These are phyloP conservation scores for Serinus canaria DNA, from an alignment of 2,113 vertebrate genomes.

Conservation along the genomic window DNA sequence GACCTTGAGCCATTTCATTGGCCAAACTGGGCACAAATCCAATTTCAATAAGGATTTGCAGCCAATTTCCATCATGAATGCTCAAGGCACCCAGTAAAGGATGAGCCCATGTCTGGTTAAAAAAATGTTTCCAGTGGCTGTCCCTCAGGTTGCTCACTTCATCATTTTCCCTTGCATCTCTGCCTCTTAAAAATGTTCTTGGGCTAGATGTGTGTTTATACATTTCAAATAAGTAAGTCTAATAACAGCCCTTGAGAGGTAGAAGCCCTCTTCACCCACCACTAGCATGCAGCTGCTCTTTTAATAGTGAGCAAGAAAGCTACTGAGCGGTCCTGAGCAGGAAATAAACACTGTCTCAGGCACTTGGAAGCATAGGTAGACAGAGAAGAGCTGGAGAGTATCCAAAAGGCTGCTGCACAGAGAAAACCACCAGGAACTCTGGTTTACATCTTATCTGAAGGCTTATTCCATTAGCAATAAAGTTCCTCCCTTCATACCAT, in stretches of 20 bases:
- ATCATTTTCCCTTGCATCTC: not conserved
- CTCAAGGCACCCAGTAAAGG: not conserved
- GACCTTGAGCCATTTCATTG: not conserved
- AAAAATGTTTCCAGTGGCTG: not conserved
- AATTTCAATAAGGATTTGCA: not conserved
- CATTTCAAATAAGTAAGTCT: not conserved
- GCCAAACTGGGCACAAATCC: not conserved
- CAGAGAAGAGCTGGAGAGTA: constrained; percentile 15
- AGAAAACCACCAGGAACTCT: constrained; percentile 1
- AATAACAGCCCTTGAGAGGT: not conserved
- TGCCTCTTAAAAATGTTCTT: not conserved
- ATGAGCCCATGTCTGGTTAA: not conserved
- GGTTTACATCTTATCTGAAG: constrained; percentile 37
- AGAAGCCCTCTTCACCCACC: not conserved
- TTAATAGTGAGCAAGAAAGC: not conserved
- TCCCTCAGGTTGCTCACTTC: not conserved
- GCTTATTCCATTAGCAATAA: not conserved
- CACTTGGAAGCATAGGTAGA: not conserved
- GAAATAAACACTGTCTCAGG: not conserved
- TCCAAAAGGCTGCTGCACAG: constrained; percentile 12
- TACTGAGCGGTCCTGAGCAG: not conserved
- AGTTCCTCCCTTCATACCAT: constrained; percentile 8
- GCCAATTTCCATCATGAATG: not conserved
- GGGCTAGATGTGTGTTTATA: not conserved
- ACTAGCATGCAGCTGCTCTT: not conserved